These are phyloP conservation scores for Strix aluco DNA, from an alignment of 2,113 vertebrate species.

Conservation along the genomic window DNA sequence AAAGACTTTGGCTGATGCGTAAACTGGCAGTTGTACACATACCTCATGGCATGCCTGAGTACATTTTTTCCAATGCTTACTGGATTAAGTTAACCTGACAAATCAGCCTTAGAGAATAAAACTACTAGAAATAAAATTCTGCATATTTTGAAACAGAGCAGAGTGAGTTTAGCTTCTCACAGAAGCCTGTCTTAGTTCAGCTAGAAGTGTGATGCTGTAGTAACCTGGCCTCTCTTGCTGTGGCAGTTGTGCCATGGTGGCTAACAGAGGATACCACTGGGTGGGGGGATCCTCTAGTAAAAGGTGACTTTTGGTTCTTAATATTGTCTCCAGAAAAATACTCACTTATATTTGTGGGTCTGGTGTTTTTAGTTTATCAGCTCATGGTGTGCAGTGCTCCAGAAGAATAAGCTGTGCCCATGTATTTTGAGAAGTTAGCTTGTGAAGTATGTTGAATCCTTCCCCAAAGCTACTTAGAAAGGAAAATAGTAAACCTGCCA, in stretches of 20 bases:
- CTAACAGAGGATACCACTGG: fast-evolving
- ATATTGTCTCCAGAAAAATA: background rate
- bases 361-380: background rate
- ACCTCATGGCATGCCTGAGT: background rate
- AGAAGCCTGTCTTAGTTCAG: background rate
- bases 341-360: fast-evolving
- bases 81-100: background rate
- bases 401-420: background rate
- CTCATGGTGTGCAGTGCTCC: background rate
- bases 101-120: background rate
- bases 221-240: background rate
- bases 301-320: background rate
- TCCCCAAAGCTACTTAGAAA: background rate
- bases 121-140: background rate
- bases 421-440: too few species aligned
- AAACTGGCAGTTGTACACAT: fast-evolving
- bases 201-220: fast-evolving
- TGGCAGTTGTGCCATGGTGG: fast-evolving
- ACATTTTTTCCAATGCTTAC: background rate
- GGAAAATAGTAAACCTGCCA: background rate
- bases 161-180: background rate
- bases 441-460: background rate
- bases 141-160: background rate
- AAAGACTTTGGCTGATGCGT: background rate
- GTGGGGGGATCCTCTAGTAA: too few species aligned